Conservation (phyloP, 37 sponge, comb jelly and placozoan species). For the Theonella swinhoei region DNA sequence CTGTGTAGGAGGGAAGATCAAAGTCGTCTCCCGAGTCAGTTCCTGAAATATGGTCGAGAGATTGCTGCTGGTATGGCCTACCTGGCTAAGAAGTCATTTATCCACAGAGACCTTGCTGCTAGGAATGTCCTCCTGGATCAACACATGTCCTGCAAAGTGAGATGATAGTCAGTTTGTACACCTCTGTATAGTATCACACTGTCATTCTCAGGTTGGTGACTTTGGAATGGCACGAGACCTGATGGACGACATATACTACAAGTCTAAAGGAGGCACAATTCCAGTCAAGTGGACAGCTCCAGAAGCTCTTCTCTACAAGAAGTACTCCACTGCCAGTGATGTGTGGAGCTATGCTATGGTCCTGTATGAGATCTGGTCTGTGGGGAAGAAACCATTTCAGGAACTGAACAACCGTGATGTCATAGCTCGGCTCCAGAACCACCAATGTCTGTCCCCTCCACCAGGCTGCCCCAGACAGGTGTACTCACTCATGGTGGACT, state of each 20-base stretch:
- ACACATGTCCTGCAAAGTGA: constrained; percentile 18
- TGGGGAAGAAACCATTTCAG: constrained; percentile 56
- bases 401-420: constrained; percentile 35
- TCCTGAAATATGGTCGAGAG: constrained; percentile 17
- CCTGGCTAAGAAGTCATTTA: constrained; percentile 48
- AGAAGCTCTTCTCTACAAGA: constrained; percentile 50
- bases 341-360: constrained; percentile 73
- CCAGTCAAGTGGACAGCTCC: constrained; percentile 9
- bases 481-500: constrained; percentile 48
- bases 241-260: neutral
- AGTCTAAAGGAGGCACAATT: neutral
- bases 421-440: constrained; percentile 1
- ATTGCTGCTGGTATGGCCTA: constrained; percentile 59
- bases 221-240: constrained; percentile 3
- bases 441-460: constrained; percentile 37
- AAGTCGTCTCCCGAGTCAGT: neutral
- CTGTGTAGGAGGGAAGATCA: neutral
- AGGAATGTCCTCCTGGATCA: constrained; percentile 54
- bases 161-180: neutral
- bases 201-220: neutral
- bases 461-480: constrained; percentile 56
- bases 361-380: constrained; percentile 69
- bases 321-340: constrained; percentile 61
- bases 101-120: constrained; percentile 67
- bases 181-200: neutral